These are phyloP conservation scores for Rallus limicola DNA, from an alignment of 2,113 vertebrate species.

Conservation along the genomic window DNA sequence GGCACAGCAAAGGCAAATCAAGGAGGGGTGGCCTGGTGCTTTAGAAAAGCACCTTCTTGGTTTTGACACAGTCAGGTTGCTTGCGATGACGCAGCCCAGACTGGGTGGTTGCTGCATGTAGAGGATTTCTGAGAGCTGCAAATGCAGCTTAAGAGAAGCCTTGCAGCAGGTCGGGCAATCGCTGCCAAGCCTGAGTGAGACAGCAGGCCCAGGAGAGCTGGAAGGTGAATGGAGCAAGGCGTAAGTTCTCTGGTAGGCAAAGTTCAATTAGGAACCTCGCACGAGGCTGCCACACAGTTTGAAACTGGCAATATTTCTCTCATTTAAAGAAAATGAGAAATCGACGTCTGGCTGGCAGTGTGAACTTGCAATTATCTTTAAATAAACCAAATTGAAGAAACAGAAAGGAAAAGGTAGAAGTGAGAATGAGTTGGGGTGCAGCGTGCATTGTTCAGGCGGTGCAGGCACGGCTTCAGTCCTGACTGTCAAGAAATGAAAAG, in stretches of 20 bases:
- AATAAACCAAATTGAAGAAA: neutral
- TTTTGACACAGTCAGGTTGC: neutral
- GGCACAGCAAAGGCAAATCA: neutral
- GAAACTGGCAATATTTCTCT: neutral
- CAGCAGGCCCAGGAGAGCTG: neutral
- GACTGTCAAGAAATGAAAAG: neutral
- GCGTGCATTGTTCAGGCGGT: neutral
- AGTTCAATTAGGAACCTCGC: neutral
- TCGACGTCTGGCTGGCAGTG: fast-evolving
- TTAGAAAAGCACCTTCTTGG: neutral
- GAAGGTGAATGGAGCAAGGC: neutral
- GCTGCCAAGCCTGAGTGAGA: neutral
- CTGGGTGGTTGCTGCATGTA: neutral
- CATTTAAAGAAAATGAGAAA: neutral
- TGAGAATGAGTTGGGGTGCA: neutral
- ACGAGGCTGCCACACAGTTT: neutral
- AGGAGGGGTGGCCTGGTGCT: neutral
- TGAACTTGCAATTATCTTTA: neutral
- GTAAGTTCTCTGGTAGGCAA: neutral
- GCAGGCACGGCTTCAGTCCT: neutral
- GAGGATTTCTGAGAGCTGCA: neutral
- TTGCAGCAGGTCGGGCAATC: neutral
- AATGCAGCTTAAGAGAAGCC: neutral
- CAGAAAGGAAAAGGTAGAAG: neutral
- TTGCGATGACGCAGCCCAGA: fast-evolving